Evolutionary conservation across 2,113 vertebrate genomes (phyloP), one percentile per base, ranked within the genome.

Genomic region (Cynocephalus volans): DNA sequence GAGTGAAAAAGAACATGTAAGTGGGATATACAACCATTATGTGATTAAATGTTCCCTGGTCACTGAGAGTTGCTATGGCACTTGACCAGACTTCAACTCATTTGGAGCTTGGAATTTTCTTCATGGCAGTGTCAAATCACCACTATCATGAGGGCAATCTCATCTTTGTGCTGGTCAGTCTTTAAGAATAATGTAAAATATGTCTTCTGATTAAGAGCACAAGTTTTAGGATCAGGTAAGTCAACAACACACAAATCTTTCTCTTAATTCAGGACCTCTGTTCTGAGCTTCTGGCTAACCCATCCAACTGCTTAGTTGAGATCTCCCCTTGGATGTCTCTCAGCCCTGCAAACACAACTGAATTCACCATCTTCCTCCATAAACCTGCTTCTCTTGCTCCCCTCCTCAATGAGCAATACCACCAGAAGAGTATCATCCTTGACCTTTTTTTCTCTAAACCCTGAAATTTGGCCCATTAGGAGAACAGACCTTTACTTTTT

Each of bases 201-300:
- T 69, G 48, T 5, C 69, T 90, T 94, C 72, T 62, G 17, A 93
- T 58, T 76, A 88, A 88, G 73, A 92, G 45, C n/a, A 80, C 67
- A 87, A 26, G 56, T 50, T 86, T 76, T 41, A n/a, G 76, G 24
- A 82, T 86, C 64, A 83, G 48, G 21, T 77, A 92, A 60, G 24
- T 69, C 54, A 70, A n/a, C 41, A 56, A 48, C 23, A 73, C 23
- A 48, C n/a, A 89, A 26, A 31, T 33, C 41, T 92, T 73, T 92
- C 14, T 54, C 88, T 90, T 91, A 23, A 87, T 64, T n/a, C 45
- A 88, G 36, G 58, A 67, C 8, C 50, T 90, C 48, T 56, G 10
- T 69, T 91, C 54, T 82, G 84, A 48, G 91, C 8, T 92, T 19
- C 36, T 56, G 31, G 54, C 23, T 67, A 26, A 17, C 41, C 15